Base-by-base conservation (phyloP, 2,888 invertebrate genomes). In the Byasa hedistus region DNA sequence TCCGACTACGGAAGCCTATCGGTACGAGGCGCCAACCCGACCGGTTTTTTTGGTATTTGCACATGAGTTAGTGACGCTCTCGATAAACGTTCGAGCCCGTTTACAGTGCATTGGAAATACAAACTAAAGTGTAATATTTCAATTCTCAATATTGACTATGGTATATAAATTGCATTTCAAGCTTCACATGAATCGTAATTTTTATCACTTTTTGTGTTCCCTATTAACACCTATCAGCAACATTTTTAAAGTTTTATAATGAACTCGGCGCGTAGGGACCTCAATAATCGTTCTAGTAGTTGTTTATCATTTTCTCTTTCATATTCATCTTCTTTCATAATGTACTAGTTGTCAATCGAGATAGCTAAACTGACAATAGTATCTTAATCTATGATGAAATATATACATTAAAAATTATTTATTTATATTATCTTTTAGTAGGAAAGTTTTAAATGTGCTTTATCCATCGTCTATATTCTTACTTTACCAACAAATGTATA, bases 11-110 rank as follows among this genome's bases (percentile, higher is more conserved):
- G 66, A 66, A 66, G 66, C 58, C 58, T 59, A 48, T 56, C 59
- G n/a, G 54, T 23, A 52, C 54, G 44, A 57, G 66, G 62, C 66
- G 62, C 66, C 66, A 62, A 58, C 58, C 21, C 32, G 55, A 66
- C 66, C 66, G 66, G 66, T 66, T 62, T 62, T 61, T 61, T 57
- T 66, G 66, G 44, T 66, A 62, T 66, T 66, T 66, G 61, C 61
- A 58, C 52, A 39, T 39, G 51, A 54, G 23, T 66, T 52, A 54
- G 66, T 61, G 60, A 60, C 56, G 60, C 55, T 65, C 7, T 12
- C 44, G 21, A 17, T 32, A 61, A 36, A 64, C 21, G 22, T 57
- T 24, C 55, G 36, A 15, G 12, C 44, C 56, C 12, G 12, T 22
- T 19, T 19, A 62, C 32, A 19, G 62, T 57, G 57, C 57, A 63